A percentile compares a stretch with the other conserved stretches of the same genome.
Conservation (phyloP, 2,797 vertebrate species). For the Sebastes trivittatus region DNA sequence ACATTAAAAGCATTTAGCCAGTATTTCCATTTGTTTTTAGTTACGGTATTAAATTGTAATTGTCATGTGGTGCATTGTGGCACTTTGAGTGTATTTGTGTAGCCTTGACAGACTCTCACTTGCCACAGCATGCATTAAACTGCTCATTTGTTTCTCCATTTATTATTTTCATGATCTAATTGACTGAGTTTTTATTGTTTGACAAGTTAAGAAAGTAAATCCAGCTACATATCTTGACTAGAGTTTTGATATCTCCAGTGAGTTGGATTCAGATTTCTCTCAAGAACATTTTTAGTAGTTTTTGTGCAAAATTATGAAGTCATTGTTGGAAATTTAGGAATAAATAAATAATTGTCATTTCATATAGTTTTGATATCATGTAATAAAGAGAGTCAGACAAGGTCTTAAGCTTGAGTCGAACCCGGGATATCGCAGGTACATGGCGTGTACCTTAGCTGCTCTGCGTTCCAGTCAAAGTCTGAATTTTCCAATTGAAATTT, state of each 20-base stretch:
- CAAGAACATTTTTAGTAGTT: neutral
- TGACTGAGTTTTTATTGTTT: neutral
- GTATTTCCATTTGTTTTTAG: neutral
- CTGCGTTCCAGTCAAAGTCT: neutral
- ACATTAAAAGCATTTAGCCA: too few species aligned
- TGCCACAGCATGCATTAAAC: neutral
- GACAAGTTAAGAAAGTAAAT: neutral
- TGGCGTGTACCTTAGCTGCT: neutral
- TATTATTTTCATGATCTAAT: neutral
- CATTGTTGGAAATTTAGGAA: neutral
- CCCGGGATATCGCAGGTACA: neutral
- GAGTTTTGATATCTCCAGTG: neutral
- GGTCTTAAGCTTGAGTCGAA: neutral
- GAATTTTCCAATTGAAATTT: neutral
- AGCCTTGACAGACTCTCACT: neutral
- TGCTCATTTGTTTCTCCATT: neutral
- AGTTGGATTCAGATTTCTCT: neutral
- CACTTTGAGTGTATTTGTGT: neutral
- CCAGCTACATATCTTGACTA: neutral
- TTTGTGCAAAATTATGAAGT: neutral
- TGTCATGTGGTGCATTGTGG: neutral
- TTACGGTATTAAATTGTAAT: neutral
- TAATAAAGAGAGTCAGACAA: neutral
- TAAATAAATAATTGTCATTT: neutral
- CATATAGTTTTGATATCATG: neutral